A percentile compares a stretch with the other conserved stretches of the same genome.
Conservation (phyloP, 2,113 vertebrate genomes). For the Sorex fumeus region DNA sequence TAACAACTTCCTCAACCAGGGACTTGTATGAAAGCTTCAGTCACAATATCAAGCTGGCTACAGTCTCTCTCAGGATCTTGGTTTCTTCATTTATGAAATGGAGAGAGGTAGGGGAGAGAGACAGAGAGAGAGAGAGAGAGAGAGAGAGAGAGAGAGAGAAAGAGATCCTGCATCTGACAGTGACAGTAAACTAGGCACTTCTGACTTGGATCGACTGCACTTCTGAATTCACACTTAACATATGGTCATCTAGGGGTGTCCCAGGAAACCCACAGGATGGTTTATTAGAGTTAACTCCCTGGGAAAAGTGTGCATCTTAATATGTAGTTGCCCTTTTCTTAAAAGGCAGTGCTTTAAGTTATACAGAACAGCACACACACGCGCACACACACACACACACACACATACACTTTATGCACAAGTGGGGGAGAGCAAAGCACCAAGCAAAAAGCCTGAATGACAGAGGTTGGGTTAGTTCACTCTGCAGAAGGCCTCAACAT, state of each 20-base stretch:
- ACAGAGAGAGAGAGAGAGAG: too few relatives aligned
- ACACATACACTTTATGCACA: background rate
- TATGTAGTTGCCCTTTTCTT: slow-evolving; percentile 31
- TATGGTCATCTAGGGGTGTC: background rate
- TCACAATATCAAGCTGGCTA: background rate
- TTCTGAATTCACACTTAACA: background rate
- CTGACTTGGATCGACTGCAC: slow-evolving; percentile 1
- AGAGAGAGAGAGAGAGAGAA: too few relatives aligned
- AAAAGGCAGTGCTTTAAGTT: background rate
- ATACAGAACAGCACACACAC: background rate
- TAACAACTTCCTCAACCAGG: background rate
- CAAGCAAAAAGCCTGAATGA: background rate
- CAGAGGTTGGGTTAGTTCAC: background rate
- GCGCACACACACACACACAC: background rate
- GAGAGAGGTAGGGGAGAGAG: background rate
- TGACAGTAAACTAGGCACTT: background rate
- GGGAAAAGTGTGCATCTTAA: slow-evolving; percentile 9
- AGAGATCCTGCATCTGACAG: background rate
- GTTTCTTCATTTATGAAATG: slow-evolving; percentile 28
- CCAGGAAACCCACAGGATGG: slow-evolving; percentile 9
- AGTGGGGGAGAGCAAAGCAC: background rate
- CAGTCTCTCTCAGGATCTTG: background rate
- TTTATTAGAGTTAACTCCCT: background rate
- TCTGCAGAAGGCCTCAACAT: background rate
- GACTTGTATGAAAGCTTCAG: background rate